A percentile compares a stretch with the other conserved stretches of the same genome.
These are phyloP conservation scores for Macrotrachela quadricornifera DNA, from an alignment of 1,140 invertebrate species.

Conservation along the genomic window DNA sequence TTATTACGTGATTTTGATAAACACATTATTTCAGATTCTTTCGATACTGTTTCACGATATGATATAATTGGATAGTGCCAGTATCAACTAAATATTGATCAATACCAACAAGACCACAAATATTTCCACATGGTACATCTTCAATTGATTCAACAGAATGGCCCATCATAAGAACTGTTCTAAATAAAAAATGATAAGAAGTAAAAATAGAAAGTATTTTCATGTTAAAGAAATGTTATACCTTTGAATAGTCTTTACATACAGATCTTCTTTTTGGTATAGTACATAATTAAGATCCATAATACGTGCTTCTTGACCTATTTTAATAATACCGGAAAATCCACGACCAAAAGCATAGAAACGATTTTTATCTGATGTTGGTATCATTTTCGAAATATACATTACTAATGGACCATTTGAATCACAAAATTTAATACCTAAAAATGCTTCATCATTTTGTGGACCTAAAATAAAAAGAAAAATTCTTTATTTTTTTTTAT, in stretches of 20 bases:
- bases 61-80: slow-evolving; percentile 67
- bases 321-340: slow-evolving; percentile 73
- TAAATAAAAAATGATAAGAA: slow-evolving; percentile 12
- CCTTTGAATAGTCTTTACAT: slow-evolving; percentile 87
- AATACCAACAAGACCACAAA: slow-evolving; percentile 95
- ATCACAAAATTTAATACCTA: slow-evolving; percentile 58
- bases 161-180: slow-evolving; percentile 99
- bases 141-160: slow-evolving; percentile 97
- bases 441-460: background rate
- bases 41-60: background rate
- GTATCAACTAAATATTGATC: slow-evolving; percentile 98
- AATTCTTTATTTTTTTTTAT: no score
- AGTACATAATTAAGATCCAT: slow-evolving; percentile 83
- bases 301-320: slow-evolving; percentile 55
- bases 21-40: background rate
- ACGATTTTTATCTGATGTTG: slow-evolving; percentile 91
- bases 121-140: slow-evolving; percentile 95
- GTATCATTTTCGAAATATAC: slow-evolving; percentile 99
- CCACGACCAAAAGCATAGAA: slow-evolving; percentile 99
- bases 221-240: slow-evolving; percentile 11
- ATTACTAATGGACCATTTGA: slow-evolving; percentile 92
- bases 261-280: slow-evolving; percentile 95
- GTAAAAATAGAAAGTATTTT: background rate
- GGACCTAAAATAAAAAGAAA: no score
- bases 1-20: slow-evolving; percentile 23